A percentile compares a stretch with the other conserved stretches of the same genome.
Evolutionary conservation across 2,797 vertebrate genomes (phyloP).

Genomic region (Tokudaia muenninki): DNA sequence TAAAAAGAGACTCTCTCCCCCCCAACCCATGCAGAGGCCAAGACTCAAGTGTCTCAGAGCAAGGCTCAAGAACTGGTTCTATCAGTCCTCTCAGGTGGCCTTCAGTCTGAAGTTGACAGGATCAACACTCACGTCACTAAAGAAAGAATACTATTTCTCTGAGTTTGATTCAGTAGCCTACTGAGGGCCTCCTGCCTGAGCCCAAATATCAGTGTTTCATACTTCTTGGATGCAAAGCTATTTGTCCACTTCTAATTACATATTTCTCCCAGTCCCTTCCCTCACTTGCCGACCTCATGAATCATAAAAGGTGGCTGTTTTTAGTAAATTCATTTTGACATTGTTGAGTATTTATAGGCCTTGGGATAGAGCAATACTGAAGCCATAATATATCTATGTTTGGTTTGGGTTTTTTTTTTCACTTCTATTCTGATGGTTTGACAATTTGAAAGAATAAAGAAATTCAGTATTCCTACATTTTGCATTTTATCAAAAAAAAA

Average conservation of each 20-base stretch:
- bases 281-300: neutral
- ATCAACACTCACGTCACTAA: neutral
- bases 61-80: neutral
- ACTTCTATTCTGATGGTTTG: neutral
- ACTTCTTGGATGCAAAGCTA: neutral
- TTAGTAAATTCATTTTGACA: constrained; percentile 41
- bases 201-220: neutral
- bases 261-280: neutral
- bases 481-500: constrained; percentile 1
- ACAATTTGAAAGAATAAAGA: constrained; percentile 40
- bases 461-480: constrained; percentile 11
- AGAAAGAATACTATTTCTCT: constrained; percentile 11
- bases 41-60: neutral
- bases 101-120: neutral
- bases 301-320: neutral
- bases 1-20: neutral
- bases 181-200: neutral
- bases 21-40: neutral
- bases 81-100: neutral
- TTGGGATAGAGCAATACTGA: neutral
- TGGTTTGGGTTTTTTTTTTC: neutral
- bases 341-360: constrained; percentile 16
- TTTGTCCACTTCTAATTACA: neutral
- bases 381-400: neutral
- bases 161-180: neutral